phyloP scores from a whole-genome alignment of 2,888 invertebrate genomes.

The Panzeria rudis region DNA sequence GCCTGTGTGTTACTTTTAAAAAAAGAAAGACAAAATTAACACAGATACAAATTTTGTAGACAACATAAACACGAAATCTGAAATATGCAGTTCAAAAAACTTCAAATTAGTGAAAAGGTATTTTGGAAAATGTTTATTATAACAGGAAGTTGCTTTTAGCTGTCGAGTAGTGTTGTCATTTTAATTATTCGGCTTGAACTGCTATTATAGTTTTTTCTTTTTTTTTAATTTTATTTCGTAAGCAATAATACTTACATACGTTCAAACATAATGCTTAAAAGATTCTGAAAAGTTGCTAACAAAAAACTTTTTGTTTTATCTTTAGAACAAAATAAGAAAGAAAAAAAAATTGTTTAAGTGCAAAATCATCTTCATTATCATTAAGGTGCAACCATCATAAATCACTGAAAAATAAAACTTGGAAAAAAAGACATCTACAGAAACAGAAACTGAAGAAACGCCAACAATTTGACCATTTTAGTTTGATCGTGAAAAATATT shows the following conservation, averaged over 20 bases:
- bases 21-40: no score
- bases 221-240: slow-evolving; percentile 18
- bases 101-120: neutral
- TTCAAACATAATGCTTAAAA: neutral
- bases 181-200: slow-evolving; percentile 6
- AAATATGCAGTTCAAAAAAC: no score
- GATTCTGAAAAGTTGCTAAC: neutral
- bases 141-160: neutral
- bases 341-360: slow-evolving; percentile 26
- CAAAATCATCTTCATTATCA: slow-evolving; percentile 62
- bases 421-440: neutral
- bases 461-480: slow-evolving; percentile 22
- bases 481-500: slow-evolving; percentile 47
- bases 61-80: no score
- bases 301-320: slow-evolving; percentile 3
- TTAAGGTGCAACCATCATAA: slow-evolving; percentile 61
- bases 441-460: slow-evolving; percentile 5
- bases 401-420: slow-evolving; percentile 39
- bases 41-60: no score
- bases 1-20: no score
- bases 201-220: neutral
- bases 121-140: neutral
- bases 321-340: neutral
- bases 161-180: neutral
- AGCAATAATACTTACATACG: neutral